A percentile compares a stretch with the other conserved stretches of the same genome.
Evolutionary conservation across 2,888 invertebrate genomes (phyloP).

Genomic region (Drosophila cracens): DNA sequence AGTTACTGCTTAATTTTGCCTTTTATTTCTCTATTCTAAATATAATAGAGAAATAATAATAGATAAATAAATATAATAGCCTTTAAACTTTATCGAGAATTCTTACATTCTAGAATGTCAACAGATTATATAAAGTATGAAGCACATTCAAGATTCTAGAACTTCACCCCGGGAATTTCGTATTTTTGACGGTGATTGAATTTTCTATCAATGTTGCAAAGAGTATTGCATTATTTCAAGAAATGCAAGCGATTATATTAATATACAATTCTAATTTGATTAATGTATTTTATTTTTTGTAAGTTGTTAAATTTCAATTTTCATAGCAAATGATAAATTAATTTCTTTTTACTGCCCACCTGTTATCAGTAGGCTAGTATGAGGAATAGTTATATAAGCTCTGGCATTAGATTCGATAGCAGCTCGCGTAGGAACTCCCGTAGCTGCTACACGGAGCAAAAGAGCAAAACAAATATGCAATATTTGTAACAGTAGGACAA

Average conservation of each 20-base stretch:
- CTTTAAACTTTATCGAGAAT: neutral
- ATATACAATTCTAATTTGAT: neutral
- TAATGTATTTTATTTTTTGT: neutral
- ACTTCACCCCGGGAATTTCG: fast-evolving
- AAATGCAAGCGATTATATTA: neutral
- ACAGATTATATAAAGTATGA: too few species aligned
- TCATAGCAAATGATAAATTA: neutral
- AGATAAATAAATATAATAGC: too few species aligned
- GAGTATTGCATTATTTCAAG: neutral
- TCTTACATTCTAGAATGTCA: neutral
- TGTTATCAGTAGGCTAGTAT: neutral
- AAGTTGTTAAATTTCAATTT: neutral
- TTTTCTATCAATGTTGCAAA: too few species aligned
- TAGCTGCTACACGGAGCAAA: too few species aligned
- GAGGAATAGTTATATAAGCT: neutral
- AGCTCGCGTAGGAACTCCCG: too few species aligned
- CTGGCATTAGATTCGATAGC: neutral
- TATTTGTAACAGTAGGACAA: too few species aligned
- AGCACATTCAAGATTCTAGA: neutral
- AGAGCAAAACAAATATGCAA: neutral
- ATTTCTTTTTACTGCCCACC: neutral
- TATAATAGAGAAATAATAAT: too few species aligned
- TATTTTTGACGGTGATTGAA: neutral
- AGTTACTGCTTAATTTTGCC: slow-evolving; percentile 4
- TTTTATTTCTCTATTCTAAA: neutral